Percentiles rank a stretch among this genome's conserved stretches.
Evolutionary conservation across 2,797 vertebrate genomes (phyloP).

Genomic region (Poliocrania exsul): DNA sequence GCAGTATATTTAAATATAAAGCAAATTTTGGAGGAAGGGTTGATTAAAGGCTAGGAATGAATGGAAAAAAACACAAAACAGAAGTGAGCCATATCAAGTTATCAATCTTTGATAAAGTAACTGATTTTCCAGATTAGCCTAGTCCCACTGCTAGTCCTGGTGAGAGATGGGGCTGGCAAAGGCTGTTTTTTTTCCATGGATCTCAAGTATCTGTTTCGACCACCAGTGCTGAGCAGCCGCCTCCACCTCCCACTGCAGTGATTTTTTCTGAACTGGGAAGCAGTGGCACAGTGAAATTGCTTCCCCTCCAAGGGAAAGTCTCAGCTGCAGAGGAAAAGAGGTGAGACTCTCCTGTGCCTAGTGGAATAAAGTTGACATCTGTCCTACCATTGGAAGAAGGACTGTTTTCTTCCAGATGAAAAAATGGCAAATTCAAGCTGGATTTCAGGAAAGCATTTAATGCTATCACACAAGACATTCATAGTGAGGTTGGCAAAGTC

Average conservation of each 20-base stretch:
- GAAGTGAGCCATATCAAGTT: not conserved
- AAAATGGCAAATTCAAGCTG: not conserved
- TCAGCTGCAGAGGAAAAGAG: not conserved
- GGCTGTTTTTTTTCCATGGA: not conserved
- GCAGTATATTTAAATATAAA: not conserved
- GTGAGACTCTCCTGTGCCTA: rapidly evolving
- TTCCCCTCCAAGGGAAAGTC: not conserved
- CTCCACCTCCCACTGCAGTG: not conserved
- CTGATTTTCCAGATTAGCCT: not conserved
- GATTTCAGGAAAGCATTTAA: not conserved
- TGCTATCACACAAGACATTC: not conserved
- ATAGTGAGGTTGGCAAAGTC: not conserved
- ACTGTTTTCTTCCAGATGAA: not conserved
- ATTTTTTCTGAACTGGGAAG: not conserved
- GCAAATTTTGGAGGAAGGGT: not conserved
- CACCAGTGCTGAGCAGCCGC: not conserved
- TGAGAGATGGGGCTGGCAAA: not conserved
- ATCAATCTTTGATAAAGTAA: not conserved
- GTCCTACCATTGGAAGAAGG: not conserved
- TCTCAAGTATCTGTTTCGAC: not conserved
- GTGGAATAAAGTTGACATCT: not conserved
- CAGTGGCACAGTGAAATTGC: not conserved
- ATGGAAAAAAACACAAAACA: not conserved
- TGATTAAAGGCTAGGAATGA: not conserved
- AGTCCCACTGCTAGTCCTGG: not conserved